Base-by-base conservation (phyloP, 35 echinoderm and acorn worm species). In the Lytechinus pictus region DNA sequence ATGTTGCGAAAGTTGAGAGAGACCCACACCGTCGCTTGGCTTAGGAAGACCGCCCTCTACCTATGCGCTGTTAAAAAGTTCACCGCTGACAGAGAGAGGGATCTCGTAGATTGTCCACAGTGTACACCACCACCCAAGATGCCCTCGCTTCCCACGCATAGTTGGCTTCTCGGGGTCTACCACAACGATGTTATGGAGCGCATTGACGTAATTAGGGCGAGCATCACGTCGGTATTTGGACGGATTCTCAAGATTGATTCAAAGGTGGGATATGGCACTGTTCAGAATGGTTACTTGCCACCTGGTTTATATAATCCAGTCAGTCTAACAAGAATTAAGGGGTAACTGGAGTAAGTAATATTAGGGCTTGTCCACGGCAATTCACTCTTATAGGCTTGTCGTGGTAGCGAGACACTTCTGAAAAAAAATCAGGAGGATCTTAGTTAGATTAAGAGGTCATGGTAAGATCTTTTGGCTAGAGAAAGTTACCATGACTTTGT, bases 191-290 rank as follows among this genome's bases (percentile, higher is more conserved):
- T 98, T 24, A 52, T 96, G 95, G 52, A 87, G 92, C 95, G 91
- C 44, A 55, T 96, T 28, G 52, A 94, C 87, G 95, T 95, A n/a
- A 55, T 71, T 6, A 96, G 96, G 86, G 93, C 96, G 86, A 86
- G 86, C 54, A 87, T 94, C 19, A 97, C 97, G 8, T 96, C 96
- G 19, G 92, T 92, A 5, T 97, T 96, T 86, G 96, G 96, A 66
- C 13, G 21, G 24, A 55, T 97, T 54, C 21, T 98, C 9, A 98
- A 98, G 89, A 53, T 97, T 57, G 94, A 97, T 86, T 97, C 96
- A 10, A 96, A 44, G 33, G 33, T 44, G 33, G 33, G 33, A 44
- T 44, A 44, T 44, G 33, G 33, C 33, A 44, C 33, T 44, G 33
- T 44, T 44, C 33, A 44, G 33, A 44, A 44, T 44, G 33, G 33